Base-by-base conservation (phyloP, 2,888 invertebrate species). In the Synergus japonicus region DNA sequence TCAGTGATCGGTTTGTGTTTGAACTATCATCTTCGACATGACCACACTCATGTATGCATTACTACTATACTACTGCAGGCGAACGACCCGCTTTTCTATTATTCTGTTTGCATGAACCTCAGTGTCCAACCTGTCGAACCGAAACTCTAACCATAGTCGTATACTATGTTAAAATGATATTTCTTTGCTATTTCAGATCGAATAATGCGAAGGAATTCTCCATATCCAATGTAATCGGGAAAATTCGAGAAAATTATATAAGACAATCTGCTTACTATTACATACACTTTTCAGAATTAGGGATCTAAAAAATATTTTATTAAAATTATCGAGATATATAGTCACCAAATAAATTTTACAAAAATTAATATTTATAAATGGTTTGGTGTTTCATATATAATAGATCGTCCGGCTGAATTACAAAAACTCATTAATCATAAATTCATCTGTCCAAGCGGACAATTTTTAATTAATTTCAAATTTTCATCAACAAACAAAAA, bases 1-100 rank as follows among this genome's bases (percentile, higher is more conserved):
- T 81, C 85, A 80, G 77, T 84, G 83, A 87, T 88, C 85, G 85
- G 85, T 88, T 87, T 85, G 82, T 86, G 85, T 85, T 84, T 84
- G 80, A 82, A 84, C 66, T 82, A 77, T 78, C 78, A 69, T 78
- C 67, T 22, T 18, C 12, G 12, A 22, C 12, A 60, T 60, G 22
- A 60, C 60, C 60, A 22, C 60, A 22, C 60, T 3, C 60, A 22
- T 60, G 22, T 60, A 18, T 60, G 22, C 60, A 10, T 60, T 44
- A 10, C 44, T 44, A 44, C 7, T 44, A 44, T 10, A 44, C 10
- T 13, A n/a, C 13, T 12, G 13, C 13, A 54, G 15, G 15, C 15
- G 15, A 54, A 54, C 49, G 13, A 54, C 49, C 18, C 8, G 58
- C 0, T 58, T 58, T 58, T 58, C 58, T 58, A 58, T 58, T 58